Percentiles rank a stretch among this genome's conserved stretches.
Evolutionary conservation across 2,797 vertebrate species (phyloP).

Genomic region (Macropodus opercularis): DNA sequence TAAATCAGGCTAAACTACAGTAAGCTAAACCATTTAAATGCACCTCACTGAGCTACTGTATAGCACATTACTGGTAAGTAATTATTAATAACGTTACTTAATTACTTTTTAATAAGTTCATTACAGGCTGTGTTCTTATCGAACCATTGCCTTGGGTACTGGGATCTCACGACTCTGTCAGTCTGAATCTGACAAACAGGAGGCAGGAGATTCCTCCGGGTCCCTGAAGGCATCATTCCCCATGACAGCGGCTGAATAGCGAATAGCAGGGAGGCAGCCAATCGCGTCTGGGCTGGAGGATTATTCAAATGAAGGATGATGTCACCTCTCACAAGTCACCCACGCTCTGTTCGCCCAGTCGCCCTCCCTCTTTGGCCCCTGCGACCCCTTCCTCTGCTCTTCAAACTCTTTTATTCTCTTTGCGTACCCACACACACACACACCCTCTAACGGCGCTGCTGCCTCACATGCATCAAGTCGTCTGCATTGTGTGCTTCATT

Average conservation of each 20-base stretch:
- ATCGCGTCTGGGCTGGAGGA: slow-evolving; percentile 69
- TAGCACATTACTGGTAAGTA: no score
- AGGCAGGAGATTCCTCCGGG: slow-evolving; percentile 18
- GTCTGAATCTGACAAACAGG: no score
- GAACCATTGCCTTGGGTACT: no score
- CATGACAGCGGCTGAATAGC: slow-evolving; percentile 72
- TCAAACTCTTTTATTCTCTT: slow-evolving; percentile 68
- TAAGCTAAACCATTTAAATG: no score
- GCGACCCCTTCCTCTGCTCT: slow-evolving; percentile 57
- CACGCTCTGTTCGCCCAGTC: slow-evolving; percentile 65
- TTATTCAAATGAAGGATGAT: slow-evolving; percentile 84
- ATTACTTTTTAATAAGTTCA: no score
- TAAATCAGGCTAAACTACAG: no score
- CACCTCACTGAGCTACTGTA: no score
- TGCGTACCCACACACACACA: slow-evolving; percentile 42
- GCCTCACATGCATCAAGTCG: slow-evolving; percentile 66
- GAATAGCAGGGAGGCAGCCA: slow-evolving; percentile 69
- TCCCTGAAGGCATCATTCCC: slow-evolving; percentile 66
- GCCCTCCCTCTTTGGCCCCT: slow-evolving; percentile 59
- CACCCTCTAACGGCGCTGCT: slow-evolving; percentile 38
- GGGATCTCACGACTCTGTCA: no score
- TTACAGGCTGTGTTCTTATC: no score
- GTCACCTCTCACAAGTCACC: slow-evolving; percentile 80
- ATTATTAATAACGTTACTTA: no score
- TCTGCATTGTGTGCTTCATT: slow-evolving; percentile 51